A percentile compares a stretch with the other conserved stretches of the same genome.
Conservation (phyloP, 2,113 vertebrate species). For the Lophotis ruficrista region DNA sequence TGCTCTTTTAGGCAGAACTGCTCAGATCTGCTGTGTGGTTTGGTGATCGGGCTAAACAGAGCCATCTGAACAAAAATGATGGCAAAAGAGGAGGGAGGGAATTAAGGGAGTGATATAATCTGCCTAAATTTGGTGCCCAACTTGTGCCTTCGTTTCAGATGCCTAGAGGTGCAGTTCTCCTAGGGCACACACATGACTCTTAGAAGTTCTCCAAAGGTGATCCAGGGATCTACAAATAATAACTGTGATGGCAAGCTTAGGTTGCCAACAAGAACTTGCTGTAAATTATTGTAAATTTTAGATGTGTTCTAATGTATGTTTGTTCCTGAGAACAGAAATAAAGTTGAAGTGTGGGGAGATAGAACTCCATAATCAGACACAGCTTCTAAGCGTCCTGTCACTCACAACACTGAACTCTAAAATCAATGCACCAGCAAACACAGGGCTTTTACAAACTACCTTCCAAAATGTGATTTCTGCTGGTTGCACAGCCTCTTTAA, state of each 20-base stretch:
- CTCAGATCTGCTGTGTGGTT: background rate
- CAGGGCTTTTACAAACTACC: background rate
- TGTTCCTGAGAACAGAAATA: background rate
- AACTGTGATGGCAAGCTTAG: background rate
- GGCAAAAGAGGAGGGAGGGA: background rate
- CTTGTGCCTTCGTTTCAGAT: background rate
- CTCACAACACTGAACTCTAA: background rate
- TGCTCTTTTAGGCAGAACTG: background rate
- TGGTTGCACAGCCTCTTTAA: background rate
- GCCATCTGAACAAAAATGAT: background rate
- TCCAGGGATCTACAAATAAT: background rate
- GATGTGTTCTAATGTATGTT: background rate
- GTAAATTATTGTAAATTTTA: background rate
- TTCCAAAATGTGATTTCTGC: background rate
- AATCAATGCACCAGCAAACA: background rate
- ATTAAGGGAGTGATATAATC: background rate
- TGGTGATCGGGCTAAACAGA: background rate
- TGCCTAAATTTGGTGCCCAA: background rate
- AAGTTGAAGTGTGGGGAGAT: background rate
- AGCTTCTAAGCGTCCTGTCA: background rate
- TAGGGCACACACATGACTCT: background rate
- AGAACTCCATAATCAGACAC: background rate
- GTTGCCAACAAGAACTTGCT: background rate
- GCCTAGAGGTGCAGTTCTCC: background rate
- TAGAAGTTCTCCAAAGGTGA: background rate